Conservation (phyloP, 2,888 invertebrate genomes). For the Folsomia manolachei region DNA sequence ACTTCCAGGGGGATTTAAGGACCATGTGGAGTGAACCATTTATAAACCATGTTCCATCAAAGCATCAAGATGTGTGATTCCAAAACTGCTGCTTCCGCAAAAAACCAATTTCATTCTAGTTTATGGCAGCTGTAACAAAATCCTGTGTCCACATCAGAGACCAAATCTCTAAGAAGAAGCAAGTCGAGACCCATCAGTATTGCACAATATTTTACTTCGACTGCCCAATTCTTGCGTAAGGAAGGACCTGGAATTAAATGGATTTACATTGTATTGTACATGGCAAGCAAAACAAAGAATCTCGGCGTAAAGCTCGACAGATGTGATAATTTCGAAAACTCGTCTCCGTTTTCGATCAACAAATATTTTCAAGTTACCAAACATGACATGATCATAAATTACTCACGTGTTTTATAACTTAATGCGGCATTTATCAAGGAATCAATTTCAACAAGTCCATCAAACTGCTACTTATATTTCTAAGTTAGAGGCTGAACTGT, state of each 20-base stretch:
- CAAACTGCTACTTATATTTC: too few relatives aligned
- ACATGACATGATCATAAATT: background rate
- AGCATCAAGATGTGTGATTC: constrained; percentile 75
- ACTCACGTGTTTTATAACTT: too few relatives aligned
- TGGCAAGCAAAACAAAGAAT: constrained; percentile 12
- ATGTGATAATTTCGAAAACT: constrained; percentile 21
- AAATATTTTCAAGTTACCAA: constrained; percentile 19
- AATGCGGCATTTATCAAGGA: too few relatives aligned
- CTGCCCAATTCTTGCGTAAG: background rate
- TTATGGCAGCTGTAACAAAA: background rate
- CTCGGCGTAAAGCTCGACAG: constrained; percentile 19
- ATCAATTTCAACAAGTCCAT: too few relatives aligned
- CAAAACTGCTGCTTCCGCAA: background rate
- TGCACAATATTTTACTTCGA: background rate
- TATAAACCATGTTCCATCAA: constrained; percentile 75
- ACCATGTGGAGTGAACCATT: constrained; percentile 98
- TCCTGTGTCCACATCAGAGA: background rate
- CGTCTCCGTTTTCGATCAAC: constrained; percentile 17
- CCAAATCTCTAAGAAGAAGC: background rate
- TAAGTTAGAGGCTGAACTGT: too few relatives aligned
- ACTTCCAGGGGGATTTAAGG: constrained; percentile 82
- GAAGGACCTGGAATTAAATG: too few relatives aligned
- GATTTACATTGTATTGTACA: background rate
- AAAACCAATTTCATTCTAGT: background rate
- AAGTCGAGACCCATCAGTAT: constrained; percentile 1